These are phyloP conservation scores for Hoplodrina blanda DNA, from an alignment of 2,888 invertebrate species.

Conservation along the genomic window DNA sequence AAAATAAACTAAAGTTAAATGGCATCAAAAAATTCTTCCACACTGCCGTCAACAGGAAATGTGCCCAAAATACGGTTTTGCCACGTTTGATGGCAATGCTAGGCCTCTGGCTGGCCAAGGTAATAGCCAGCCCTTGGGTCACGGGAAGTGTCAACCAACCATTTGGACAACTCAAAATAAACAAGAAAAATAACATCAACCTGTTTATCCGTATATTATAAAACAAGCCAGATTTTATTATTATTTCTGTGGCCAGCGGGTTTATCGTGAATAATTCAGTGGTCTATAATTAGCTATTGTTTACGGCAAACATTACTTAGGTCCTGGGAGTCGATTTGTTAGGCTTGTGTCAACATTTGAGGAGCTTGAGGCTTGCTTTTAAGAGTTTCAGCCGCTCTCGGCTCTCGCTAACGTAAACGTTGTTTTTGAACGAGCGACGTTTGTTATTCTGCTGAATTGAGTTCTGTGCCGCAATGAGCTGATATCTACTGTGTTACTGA, in stretches of 20 bases:
- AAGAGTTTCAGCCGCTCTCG: conserved; percentile 57
- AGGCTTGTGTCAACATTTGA: conserved; percentile 69
- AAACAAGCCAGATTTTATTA: conserved; percentile 17
- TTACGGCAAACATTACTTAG: conserved; percentile 67
- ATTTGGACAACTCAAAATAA: too few relatives aligned
- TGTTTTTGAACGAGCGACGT: conserved; percentile 58
- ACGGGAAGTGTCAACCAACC: too few relatives aligned
- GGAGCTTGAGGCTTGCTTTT: conserved; percentile 57
- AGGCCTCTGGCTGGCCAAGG: too few relatives aligned
- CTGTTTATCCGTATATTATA: background rate
- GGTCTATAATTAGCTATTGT: conserved; percentile 66
- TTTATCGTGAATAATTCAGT: conserved; percentile 66
- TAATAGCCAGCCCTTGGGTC: too few relatives aligned
- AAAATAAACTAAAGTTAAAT: too few relatives aligned
- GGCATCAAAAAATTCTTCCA: too few relatives aligned
- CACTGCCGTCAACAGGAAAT: too few relatives aligned
- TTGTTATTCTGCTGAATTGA: conserved; percentile 62
- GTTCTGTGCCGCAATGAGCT: conserved; percentile 48
- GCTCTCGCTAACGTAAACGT: conserved; percentile 41
- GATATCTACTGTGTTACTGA: conserved; percentile 32
- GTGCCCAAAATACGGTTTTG: too few relatives aligned
- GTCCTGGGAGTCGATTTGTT: conserved; percentile 66
- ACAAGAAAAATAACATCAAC: too few relatives aligned
- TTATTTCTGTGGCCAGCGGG: background rate
- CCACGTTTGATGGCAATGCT: too few relatives aligned